Percentiles rank a stretch among this genome's conserved stretches.
Evolutionary conservation across 2,888 invertebrate genomes (phyloP).

Genomic region (Folsomia candida): DNA sequence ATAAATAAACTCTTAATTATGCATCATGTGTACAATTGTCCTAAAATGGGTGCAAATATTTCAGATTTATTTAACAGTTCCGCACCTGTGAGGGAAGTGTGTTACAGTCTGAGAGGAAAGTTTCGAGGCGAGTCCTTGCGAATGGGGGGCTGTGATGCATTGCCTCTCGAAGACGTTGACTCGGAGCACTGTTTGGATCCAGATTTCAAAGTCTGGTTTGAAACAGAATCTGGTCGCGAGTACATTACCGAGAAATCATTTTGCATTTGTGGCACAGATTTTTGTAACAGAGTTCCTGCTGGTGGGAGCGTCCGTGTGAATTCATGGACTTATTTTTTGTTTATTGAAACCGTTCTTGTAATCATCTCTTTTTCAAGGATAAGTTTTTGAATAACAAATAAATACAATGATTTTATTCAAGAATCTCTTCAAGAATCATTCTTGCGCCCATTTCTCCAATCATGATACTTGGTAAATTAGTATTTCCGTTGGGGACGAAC

Average conservation of each 20-base stretch:
- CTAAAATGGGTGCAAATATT: no score
- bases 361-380: no score
- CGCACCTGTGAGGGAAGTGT: not conserved
- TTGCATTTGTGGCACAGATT: not conserved
- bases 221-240: not conserved
- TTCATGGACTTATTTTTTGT: no score
- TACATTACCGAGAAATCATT: not conserved
- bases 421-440: no score
- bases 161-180: not conserved
- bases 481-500: constrained; percentile 32
- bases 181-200: not conserved
- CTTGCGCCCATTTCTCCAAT: constrained; percentile 24
- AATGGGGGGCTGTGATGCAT: not conserved
- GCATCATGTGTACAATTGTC: no score
- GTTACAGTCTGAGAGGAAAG: not conserved
- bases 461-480: constrained; percentile 29
- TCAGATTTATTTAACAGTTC: not conserved
- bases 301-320: no score
- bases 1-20: no score
- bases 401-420: no score
- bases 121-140: not conserved
- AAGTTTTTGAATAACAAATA: no score
- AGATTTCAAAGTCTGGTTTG: not conserved
- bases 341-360: no score
- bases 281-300: no score